phyloP scores from a whole-genome alignment of 2,888 invertebrate genomes.

The Cataglyphis rosenhaueri region DNA sequence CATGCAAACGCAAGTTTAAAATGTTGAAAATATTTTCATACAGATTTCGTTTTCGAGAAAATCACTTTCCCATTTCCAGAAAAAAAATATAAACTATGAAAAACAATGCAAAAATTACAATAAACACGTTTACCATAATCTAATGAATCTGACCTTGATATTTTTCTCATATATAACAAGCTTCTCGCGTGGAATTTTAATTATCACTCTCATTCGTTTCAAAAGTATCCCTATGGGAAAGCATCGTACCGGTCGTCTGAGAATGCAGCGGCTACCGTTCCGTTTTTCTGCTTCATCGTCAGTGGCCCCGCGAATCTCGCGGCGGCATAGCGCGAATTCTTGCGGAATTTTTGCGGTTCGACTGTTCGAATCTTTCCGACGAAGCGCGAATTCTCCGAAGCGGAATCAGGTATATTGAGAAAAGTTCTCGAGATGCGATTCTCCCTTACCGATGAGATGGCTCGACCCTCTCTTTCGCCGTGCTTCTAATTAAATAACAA shows the following conservation, averaged over 20 bases:
- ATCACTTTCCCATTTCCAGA: background rate
- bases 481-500: conserved; percentile 84
- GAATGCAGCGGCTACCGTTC: conserved; percentile 58
- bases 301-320: conserved; percentile 34
- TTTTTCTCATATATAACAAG: conserved; percentile 30
- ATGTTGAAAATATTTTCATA: background rate
- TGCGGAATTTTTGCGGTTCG: conserved; percentile 57
- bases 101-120: background rate
- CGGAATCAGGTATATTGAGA: background rate
- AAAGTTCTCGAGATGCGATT: conserved; percentile 37
- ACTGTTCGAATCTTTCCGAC: conserved; percentile 40
- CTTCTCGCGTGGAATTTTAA: conserved; percentile 62
- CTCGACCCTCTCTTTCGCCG: conserved; percentile 60
- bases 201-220: conserved; percentile 64
- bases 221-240: conserved; percentile 52
- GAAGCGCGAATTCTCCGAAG: conserved; percentile 31
- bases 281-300: conserved; percentile 42
- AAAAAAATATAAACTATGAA: background rate
- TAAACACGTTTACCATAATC: conserved; percentile 1
- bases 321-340: conserved; percentile 59
- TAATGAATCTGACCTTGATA: background rate
- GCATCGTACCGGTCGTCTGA: conserved; percentile 58
- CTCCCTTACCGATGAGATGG: conserved; percentile 30
- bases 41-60: background rate
- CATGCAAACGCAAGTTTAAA: no score